These are phyloP conservation scores for Pogonomyrmex californicus DNA, from an alignment of 1,140 invertebrate species.

Conservation along the genomic window DNA sequence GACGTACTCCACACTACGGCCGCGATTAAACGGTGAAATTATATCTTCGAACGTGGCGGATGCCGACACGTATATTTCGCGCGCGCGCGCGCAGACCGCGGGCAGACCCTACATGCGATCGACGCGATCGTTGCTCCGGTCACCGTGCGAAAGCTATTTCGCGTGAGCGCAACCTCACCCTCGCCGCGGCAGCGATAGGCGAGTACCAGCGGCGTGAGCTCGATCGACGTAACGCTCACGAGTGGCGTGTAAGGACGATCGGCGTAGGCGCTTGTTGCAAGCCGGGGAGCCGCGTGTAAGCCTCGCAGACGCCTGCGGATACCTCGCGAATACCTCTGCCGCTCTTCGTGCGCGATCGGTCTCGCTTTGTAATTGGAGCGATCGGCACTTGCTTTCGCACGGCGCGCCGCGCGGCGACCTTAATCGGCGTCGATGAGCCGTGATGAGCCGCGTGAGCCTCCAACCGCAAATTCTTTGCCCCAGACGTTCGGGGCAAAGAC, in stretches of 20 bases:
- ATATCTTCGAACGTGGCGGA: conserved; percentile 49
- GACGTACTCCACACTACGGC: conserved; percentile 12
- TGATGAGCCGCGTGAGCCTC: conserved; percentile 66
- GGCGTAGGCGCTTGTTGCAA: conserved; percentile 67
- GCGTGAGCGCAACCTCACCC: conserved; percentile 61
- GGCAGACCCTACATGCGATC: conserved; percentile 51
- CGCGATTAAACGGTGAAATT: conserved; percentile 57
- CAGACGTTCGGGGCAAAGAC: no score
- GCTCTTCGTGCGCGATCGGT: conserved; percentile 65
- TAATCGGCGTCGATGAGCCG: conserved; percentile 42
- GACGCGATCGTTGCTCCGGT: conserved; percentile 52
- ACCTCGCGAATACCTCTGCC: conserved; percentile 65
- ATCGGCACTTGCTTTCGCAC: conserved; percentile 82
- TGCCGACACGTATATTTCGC: conserved; percentile 56
- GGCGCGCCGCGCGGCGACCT: conserved; percentile 71
- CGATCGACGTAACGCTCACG: conserved; percentile 64
- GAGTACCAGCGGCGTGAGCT: conserved; percentile 69
- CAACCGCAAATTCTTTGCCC: conserved; percentile 66
- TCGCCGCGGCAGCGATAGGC: conserved; percentile 48
- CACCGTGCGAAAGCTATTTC: conserved; percentile 65
- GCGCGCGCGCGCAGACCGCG: not conserved
- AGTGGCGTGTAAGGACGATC: conserved; percentile 66
- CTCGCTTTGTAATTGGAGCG: conserved; percentile 80
- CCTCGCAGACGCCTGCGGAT: conserved; percentile 66
- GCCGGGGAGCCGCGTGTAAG: conserved; percentile 43